Conservation (phyloP, 2,113 vertebrate species). For the Platanista minor region DNA sequence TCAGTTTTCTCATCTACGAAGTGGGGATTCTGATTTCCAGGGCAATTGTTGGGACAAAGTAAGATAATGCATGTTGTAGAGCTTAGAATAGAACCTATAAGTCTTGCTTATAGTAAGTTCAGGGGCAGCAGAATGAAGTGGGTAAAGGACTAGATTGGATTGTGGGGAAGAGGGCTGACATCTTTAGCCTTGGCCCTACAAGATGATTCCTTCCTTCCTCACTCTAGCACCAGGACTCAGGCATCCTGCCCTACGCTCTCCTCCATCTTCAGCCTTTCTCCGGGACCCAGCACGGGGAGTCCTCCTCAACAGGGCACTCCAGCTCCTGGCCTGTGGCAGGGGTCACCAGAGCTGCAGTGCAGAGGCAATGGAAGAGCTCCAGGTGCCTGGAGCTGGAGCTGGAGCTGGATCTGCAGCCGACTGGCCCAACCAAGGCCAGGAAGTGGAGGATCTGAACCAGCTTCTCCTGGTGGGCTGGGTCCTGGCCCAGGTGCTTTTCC, state of each 20-base stretch:
- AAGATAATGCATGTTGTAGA: neutral
- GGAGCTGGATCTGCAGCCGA: neutral
- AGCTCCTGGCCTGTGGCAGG: neutral
- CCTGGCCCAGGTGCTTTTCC: neutral
- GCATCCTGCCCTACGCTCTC: neutral
- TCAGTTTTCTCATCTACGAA: neutral
- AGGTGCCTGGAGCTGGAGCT: neutral
- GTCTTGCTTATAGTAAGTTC: neutral
- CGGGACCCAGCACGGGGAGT: fast-evolving
- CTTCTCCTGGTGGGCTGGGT: neutral
- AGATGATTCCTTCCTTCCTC: neutral
- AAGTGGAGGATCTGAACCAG: neutral
- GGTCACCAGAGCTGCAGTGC: neutral
- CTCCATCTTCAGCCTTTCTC: neutral
- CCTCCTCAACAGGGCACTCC: neutral
- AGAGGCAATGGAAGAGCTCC: neutral
- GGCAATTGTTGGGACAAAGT: no score
- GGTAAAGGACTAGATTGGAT: neutral
- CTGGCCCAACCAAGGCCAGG: neutral
- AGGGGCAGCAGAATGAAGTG: neutral
- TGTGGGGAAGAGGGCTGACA: neutral
- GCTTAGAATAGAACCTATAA: neutral
- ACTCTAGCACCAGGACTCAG: no score
- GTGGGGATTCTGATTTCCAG: neutral
- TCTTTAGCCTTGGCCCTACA: neutral